Evolutionary conservation across 2,113 vertebrate genomes (phyloP).

Genomic region (Pygoscelis adeliae): DNA sequence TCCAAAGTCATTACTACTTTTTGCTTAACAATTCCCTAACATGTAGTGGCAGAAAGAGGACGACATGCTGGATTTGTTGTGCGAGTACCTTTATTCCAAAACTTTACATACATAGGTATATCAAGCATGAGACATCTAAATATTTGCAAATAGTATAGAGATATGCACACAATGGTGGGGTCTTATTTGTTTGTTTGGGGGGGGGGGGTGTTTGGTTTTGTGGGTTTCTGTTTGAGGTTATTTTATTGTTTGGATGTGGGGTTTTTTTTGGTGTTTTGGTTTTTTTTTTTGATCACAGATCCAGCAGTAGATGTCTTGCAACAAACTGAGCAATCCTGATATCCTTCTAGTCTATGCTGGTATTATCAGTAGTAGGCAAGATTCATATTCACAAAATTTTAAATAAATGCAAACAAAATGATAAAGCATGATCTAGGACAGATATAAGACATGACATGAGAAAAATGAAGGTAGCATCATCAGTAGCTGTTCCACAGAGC

Average conservation of each 20-base stretch:
- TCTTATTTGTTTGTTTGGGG: background rate
- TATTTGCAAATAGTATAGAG: background rate
- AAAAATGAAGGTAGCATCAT: background rate
- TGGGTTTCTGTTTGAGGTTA: background rate
- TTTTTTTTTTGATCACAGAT: background rate
- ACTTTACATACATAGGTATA: fast-evolving
- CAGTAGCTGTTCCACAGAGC: background rate
- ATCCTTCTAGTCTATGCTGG: background rate
- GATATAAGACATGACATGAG: background rate
- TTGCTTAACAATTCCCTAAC: background rate
- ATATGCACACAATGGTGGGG: fast-evolving
- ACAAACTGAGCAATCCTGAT: background rate
- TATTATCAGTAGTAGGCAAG: background rate
- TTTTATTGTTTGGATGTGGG: background rate
- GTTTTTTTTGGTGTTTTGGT: background rate
- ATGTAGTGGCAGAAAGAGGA: background rate
- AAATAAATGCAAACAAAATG: background rate
- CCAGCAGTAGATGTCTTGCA: background rate
- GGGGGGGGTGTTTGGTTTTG: background rate
- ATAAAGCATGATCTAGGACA: background rate
- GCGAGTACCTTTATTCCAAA: background rate
- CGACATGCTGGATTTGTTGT: background rate
- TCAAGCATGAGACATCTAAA: background rate
- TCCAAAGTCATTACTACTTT: background rate
- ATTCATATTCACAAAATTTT: background rate